Conservation (phyloP, 2,113 vertebrate species). For the Picathartes gymnocephalus region DNA sequence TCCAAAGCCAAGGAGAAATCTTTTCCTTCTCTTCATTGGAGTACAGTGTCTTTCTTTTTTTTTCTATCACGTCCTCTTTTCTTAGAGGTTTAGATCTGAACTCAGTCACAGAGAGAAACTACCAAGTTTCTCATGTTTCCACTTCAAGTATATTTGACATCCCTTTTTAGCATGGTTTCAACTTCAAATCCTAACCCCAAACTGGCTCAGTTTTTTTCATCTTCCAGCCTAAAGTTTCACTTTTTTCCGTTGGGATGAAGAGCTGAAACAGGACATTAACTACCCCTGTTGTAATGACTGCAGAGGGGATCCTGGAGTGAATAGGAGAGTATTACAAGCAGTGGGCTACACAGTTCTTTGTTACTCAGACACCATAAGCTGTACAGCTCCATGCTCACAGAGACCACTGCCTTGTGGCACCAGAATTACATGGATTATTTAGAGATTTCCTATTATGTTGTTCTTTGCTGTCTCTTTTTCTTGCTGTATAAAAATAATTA, state of each 20-base stretch:
- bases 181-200: background rate
- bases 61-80: background rate
- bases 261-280: background rate
- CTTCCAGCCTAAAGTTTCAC: background rate
- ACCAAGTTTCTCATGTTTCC: background rate
- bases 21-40: background rate
- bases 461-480: background rate
- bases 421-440: fast-evolving
- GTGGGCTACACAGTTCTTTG: background rate
- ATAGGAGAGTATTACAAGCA: background rate
- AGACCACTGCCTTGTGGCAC: background rate
- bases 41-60: background rate
- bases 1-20: background rate
- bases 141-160: background rate
- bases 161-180: background rate
- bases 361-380: background rate
- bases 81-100: background rate
- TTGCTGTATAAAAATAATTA: background rate
- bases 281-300: background rate
- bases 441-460: background rate
- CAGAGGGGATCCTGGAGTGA: background rate
- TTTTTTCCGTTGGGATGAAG: background rate
- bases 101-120: background rate
- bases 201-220: background rate
- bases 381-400: background rate